Evolutionary conservation across 2,797 vertebrate genomes (phyloP).

Genomic region (Artibeus lituratus): DNA sequence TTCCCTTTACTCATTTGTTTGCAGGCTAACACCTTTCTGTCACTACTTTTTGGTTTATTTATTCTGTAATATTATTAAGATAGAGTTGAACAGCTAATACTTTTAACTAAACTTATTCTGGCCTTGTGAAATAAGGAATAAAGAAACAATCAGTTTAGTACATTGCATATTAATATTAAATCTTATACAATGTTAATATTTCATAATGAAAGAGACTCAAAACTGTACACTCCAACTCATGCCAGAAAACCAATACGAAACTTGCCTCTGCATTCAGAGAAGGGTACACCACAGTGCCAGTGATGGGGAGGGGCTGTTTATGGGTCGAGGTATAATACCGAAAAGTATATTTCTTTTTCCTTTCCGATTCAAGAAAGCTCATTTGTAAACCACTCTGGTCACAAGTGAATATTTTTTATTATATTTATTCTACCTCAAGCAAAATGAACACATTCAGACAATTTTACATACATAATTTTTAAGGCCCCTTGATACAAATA

Average conservation of each 20-base stretch:
- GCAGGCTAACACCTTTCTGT: neutral
- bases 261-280: neutral
- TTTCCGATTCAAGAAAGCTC: neutral
- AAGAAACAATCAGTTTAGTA: neutral
- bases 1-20: neutral
- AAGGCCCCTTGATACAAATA: neutral
- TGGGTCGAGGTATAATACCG: neutral
- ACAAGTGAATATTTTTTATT: neutral
- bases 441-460: neutral
- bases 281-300: neutral
- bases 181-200: neutral
- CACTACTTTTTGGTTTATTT: neutral
- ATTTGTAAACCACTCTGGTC: neutral
- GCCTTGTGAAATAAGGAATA: neutral
- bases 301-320: neutral
- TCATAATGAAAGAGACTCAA: neutral
- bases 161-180: neutral
- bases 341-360: neutral
- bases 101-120: neutral
- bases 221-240: neutral
- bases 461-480: neutral
- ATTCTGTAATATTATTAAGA: neutral
- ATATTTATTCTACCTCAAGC: neutral
- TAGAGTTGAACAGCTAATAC: neutral
- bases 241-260: neutral